Conservation (phyloP, 2,113 vertebrate genomes). For the Chunga burmeisteri region DNA sequence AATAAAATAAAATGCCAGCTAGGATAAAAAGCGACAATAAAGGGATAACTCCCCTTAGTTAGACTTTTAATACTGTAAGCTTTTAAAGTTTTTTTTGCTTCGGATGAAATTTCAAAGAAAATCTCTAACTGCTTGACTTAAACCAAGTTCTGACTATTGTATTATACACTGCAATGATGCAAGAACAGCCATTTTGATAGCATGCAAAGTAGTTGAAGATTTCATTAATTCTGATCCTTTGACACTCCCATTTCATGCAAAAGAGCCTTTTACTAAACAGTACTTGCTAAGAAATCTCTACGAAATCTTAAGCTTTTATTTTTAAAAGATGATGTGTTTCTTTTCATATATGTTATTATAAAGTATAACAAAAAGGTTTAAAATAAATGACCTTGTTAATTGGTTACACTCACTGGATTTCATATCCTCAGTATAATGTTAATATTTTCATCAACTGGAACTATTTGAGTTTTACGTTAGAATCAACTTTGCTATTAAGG, state of each 20-base stretch:
- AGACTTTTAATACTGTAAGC: not conserved
- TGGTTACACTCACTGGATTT: not conserved
- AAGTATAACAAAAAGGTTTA: not conserved
- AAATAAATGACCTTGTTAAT: slow-evolving; percentile 20
- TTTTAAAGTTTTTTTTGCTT: not conserved
- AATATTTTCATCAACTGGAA: slow-evolving; percentile 17
- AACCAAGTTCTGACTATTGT: not conserved
- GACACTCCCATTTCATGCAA: not conserved
- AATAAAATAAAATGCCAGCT: not conserved
- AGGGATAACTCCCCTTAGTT: not conserved
- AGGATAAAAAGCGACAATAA: not conserved
- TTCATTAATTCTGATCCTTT: not conserved
- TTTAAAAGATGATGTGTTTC: not conserved
- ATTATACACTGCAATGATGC: not conserved
- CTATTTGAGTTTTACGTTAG: slow-evolving; percentile 4
- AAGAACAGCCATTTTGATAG: not conserved
- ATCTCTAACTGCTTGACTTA: not conserved
- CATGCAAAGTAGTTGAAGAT: not conserved
- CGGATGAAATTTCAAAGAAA: not conserved
- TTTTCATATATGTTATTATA: not conserved
- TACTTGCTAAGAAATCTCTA: not conserved
- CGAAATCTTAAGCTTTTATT: not conserved
- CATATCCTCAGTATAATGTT: not conserved
- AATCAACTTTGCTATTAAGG: slow-evolving; percentile 22
- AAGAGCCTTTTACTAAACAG: not conserved